These are phyloP conservation scores for Heliocidaris tuberculata DNA, from an alignment of 35 echinoderm and acorn worm genomes.

Conservation along the genomic window DNA sequence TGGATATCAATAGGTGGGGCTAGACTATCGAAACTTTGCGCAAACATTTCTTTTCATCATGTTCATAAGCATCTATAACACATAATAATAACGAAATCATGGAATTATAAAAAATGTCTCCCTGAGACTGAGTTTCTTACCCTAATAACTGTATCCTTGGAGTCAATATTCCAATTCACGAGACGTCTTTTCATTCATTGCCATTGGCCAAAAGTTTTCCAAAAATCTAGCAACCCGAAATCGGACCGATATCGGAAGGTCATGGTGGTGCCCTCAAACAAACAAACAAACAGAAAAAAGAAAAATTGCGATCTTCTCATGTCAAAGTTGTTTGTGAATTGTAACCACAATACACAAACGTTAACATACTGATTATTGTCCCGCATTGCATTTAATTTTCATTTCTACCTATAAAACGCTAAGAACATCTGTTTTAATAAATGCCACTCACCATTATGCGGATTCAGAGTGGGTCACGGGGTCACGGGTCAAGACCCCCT, in stretches of 20 bases:
- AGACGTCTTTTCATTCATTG: neutral
- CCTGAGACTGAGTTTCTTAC: neutral
- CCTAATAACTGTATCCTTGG: neutral
- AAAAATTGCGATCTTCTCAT: too few species aligned
- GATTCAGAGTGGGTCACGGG: too few species aligned
- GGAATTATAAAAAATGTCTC: neutral
- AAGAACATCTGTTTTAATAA: too few species aligned
- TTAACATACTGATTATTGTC: too few species aligned
- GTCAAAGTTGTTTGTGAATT: too few species aligned
- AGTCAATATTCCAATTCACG: neutral
- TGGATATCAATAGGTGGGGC: neutral
- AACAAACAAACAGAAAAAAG: neutral
- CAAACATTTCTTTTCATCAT: neutral
- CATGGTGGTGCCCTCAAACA: neutral
- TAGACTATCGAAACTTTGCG: neutral
- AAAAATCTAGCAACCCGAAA: neutral
- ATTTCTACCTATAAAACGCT: too few species aligned
- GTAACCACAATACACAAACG: too few species aligned
- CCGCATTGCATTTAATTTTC: too few species aligned
- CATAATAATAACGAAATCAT: neutral
- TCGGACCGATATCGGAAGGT: neutral
- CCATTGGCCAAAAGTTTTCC: slow-evolving; percentile 1
- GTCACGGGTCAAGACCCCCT: too few species aligned
- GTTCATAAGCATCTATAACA: neutral
- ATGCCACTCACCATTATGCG: too few species aligned